Evolutionary conservation across 2,888 invertebrate species (phyloP).

Genomic region (Ethmia dodecea): DNA sequence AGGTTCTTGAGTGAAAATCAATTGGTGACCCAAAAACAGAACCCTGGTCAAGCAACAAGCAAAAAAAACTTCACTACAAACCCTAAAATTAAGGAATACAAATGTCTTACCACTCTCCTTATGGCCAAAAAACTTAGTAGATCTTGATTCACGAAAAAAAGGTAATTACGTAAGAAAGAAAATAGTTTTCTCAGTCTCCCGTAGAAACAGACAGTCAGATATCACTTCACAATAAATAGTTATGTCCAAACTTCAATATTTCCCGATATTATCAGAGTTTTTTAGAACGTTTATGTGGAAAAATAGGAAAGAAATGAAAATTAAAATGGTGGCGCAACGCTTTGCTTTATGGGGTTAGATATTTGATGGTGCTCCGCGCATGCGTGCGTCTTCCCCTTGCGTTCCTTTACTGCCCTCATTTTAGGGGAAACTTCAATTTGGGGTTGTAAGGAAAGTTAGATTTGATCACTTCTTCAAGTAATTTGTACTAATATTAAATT

Average conservation of each 20-base stretch:
- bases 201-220: conserved; percentile 2
- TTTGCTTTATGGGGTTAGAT: conserved; percentile 47
- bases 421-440: conserved; percentile 2
- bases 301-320: conserved; percentile 47
- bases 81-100: neutral
- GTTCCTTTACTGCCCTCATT: conserved; percentile 32
- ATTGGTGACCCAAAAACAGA: conserved; percentile 19
- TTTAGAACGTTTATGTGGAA: conserved; percentile 24
- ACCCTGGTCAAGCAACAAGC: too few species aligned
- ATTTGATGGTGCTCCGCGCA: conserved; percentile 34
- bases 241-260: conserved; percentile 12
- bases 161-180: conserved; percentile 38
- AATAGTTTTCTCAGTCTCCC: conserved; percentile 7
- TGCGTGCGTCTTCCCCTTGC: conserved; percentile 43
- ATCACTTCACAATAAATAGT: conserved; percentile 22
- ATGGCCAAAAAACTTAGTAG: conserved; percentile 18
- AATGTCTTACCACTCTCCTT: conserved; percentile 26
- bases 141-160: conserved; percentile 25
- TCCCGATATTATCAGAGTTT: neutral
- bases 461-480: too few species aligned
- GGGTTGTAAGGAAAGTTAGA: too few species aligned
- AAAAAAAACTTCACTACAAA: too few species aligned
- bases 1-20: conserved; percentile 32
- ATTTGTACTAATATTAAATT: too few species aligned
- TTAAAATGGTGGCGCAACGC: conserved; percentile 59